Evolutionary conservation across 2,888 invertebrate species (phyloP).

Genomic region (Ormyrus labotus): DNA sequence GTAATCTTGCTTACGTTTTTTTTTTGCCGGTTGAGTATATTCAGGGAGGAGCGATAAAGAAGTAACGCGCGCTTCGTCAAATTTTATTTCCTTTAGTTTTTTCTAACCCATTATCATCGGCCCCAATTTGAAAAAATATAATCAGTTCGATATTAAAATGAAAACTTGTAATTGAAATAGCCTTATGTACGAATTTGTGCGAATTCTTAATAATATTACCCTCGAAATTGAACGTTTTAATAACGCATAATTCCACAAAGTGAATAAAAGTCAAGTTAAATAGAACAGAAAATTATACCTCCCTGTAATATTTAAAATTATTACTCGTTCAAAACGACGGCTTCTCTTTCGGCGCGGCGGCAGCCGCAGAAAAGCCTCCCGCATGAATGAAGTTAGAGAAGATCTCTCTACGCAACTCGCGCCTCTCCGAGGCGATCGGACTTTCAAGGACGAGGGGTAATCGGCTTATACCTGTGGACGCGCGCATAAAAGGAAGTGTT

Average conservation of each 20-base stretch:
- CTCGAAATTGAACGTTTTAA: background rate
- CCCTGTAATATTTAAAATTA: no score
- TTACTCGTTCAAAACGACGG: no score
- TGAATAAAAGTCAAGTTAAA: background rate
- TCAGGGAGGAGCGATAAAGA: no score
- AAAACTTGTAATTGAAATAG: no score
- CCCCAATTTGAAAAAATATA: no score
- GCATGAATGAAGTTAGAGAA: slow-evolving; percentile 4
- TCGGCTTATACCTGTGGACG: slow-evolving; percentile 33
- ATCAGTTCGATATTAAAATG: no score
- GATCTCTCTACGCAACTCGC: background rate
- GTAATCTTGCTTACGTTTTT: no score
- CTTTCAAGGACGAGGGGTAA: slow-evolving; percentile 25
- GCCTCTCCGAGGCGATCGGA: background rate
- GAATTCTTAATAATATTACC: background rate
- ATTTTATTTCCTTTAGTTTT: no score
- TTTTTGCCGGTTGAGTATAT: no score
- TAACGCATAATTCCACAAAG: background rate
- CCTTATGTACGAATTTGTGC: no score
- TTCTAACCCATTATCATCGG: no score
- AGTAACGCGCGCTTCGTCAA: no score
- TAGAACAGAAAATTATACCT: background rate
- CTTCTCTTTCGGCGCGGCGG: background rate
- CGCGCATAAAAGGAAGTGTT: slow-evolving; percentile 33
- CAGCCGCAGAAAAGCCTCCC: background rate